Evolutionary conservation across 2,888 invertebrate genomes (phyloP), one percentile per base, ranked within the genome.

Genomic region (Agonopterix heracliana): DNA sequence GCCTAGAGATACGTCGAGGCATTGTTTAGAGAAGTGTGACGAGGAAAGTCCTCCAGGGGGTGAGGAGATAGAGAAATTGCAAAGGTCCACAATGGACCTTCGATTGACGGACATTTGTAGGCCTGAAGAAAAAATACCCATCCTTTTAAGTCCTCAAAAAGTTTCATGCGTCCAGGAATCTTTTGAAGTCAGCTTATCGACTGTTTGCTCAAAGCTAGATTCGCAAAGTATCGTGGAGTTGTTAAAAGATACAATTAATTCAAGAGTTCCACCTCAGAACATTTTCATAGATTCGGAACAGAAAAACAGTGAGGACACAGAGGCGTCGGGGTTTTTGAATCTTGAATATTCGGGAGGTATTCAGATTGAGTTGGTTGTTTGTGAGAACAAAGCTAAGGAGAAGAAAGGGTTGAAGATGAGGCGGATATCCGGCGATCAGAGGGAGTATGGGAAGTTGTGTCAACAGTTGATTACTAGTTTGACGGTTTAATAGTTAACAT

Each of bases 381-480:
- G 92, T 66, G 93, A 95, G 63, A 92, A 93, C 56, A 91, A 93
- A 64, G 84, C 89, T 41, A 90, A 92, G 68, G 93, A 93, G 66
- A 92, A 92, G 46, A 95, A 95, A 62, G 95, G 95, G 7, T 90
- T 96, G 63, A 96, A 96, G 63, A 92, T 97, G 92, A 86, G 96
- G 49, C 87, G 96, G 68, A 95, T 97, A 63, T 96, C 96, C 0
- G 96, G 96, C 4, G 96, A 97, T 78, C 95, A 95, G 78, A 89
- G 93, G 61, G 95, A 96, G 71, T 96, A 96, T 71, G 95, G 95
- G 55, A 95, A 95, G 76, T 89, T 96, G 41, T 96, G 96, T 78
- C 94, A 96, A 72, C 95, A 96, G 80, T 82, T 97, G 63, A 95
- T 96, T 52, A 95, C 95, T 46, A 95, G 95, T 72, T 92, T 96